Conservation (phyloP, 2,888 invertebrate genomes). For the Danaus chrysippus region DNA sequence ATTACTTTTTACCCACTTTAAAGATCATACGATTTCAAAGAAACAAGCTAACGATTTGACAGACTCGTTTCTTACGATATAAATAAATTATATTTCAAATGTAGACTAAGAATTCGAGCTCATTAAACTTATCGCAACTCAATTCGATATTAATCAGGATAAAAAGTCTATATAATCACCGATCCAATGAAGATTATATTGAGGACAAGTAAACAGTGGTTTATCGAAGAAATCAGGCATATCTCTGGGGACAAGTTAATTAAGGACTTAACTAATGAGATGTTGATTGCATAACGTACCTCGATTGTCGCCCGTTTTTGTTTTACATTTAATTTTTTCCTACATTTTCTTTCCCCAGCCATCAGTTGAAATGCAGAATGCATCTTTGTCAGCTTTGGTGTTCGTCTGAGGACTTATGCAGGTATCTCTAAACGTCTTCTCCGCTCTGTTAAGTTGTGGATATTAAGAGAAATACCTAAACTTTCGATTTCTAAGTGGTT, state of each 20-base stretch:
- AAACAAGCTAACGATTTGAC: slow-evolving; percentile 26
- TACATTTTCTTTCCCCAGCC: slow-evolving; percentile 41
- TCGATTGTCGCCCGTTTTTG: slow-evolving; percentile 57
- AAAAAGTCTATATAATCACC: slow-evolving; percentile 63
- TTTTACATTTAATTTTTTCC: slow-evolving; percentile 44
- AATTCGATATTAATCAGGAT: slow-evolving; percentile 55
- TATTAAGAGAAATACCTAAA: slow-evolving; percentile 35
- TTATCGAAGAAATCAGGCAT: slow-evolving; percentile 65
- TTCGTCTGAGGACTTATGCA: slow-evolving; percentile 47
- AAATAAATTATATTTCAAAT: slow-evolving; percentile 40
- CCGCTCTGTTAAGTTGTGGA: slow-evolving; percentile 34
- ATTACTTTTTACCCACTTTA: slow-evolving; percentile 15
- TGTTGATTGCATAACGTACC: slow-evolving; percentile 71
- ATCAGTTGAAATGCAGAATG: slow-evolving; percentile 59
- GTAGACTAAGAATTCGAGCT: slow-evolving; percentile 42
- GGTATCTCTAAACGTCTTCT: slow-evolving; percentile 47
- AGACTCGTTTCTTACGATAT: slow-evolving; percentile 29
- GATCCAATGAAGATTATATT: no score
- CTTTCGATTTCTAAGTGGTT: slow-evolving; percentile 39
- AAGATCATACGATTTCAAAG: slow-evolving; percentile 14
- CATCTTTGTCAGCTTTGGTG: slow-evolving; percentile 55
- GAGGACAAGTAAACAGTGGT: slow-evolving; percentile 59
- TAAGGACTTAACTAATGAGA: slow-evolving; percentile 73
- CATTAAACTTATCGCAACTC: slow-evolving; percentile 57
- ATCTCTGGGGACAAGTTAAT: slow-evolving; percentile 56